Conservation (phyloP, 2,888 invertebrate genomes). For the Cerceris ruficornis region DNA sequence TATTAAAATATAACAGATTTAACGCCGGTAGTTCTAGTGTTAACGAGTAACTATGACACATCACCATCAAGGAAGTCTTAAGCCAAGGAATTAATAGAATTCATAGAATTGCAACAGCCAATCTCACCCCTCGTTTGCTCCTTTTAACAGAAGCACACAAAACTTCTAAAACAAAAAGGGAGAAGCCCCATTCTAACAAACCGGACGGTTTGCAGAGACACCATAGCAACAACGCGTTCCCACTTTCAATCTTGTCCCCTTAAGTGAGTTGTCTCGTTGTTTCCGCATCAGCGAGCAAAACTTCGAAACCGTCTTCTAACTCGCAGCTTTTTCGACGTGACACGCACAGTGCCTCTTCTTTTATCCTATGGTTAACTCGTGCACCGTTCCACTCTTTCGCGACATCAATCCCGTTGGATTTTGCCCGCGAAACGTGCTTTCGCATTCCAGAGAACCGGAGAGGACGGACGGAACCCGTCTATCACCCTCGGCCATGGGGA, state of each 20-base stretch:
- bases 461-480: slow-evolving; percentile 12
- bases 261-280: slow-evolving; percentile 47
- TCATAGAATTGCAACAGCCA: too few relatives aligned
- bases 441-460: slow-evolving; percentile 34
- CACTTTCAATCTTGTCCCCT: background rate
- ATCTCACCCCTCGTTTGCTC: too few relatives aligned
- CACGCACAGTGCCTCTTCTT: background rate
- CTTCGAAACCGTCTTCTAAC: slow-evolving; percentile 25
- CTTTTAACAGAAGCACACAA: too few relatives aligned
- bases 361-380: slow-evolving; percentile 1
- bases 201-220: slow-evolving; percentile 5
- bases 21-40: too few relatives aligned
- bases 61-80: too few relatives aligned
- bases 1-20: too few relatives aligned
- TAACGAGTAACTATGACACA: too few relatives aligned
- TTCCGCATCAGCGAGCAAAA: slow-evolving; percentile 33
- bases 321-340: background rate
- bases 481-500: slow-evolving; percentile 3
- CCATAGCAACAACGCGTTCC: background rate
- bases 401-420: slow-evolving; percentile 46
- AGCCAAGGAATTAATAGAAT: too few relatives aligned
- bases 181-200: too few relatives aligned
- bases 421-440: slow-evolving; percentile 34
- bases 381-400: slow-evolving; percentile 1
- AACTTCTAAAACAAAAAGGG: too few relatives aligned